These are phyloP conservation scores for Pungitius pungitius DNA, from an alignment of 2,113 vertebrate genomes.

Conservation along the genomic window DNA sequence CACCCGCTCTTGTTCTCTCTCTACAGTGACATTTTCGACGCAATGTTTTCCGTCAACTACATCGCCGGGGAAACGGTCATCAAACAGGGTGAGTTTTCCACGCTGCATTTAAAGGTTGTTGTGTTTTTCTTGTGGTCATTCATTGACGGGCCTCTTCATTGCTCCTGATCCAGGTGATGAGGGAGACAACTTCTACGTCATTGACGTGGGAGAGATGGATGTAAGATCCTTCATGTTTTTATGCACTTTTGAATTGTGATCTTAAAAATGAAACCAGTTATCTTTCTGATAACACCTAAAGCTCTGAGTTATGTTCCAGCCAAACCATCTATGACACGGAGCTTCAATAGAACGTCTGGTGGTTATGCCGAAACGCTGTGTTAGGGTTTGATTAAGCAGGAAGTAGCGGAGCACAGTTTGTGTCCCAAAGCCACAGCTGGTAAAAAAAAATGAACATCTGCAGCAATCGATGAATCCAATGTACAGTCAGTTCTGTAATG, in stretches of 20 bases:
- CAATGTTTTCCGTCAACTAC: conserved; percentile 92
- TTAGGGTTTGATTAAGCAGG: no score
- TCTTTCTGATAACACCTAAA: not conserved
- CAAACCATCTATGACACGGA: no score
- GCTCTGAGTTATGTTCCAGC: no score
- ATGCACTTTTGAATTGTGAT: not conserved
- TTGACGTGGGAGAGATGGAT: conserved; percentile 87
- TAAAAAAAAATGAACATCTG: no score
- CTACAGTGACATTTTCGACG: conserved; percentile 92
- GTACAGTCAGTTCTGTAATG: no score
- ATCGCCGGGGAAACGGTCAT: conserved; percentile 94
- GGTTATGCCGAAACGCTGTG: no score
- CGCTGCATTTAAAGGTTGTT: not conserved
- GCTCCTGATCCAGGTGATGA: conserved; percentile 27
- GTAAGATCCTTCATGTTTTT: conserved; percentile 64
- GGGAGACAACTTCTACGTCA: conserved; percentile 32
- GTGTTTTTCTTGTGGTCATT: not conserved
- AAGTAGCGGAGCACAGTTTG: no score
- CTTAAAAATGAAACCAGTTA: not conserved
- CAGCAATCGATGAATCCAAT: no score
- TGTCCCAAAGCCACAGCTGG: no score
- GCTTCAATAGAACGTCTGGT: no score
- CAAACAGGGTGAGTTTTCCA: conserved; percentile 67
- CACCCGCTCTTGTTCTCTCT: not conserved
- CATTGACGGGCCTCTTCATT: not conserved